A percentile compares a stretch with the other conserved stretches of the same genome.
phyloP scores from a whole-genome alignment of 2,113 vertebrate species.

The Puma concolor region DNA sequence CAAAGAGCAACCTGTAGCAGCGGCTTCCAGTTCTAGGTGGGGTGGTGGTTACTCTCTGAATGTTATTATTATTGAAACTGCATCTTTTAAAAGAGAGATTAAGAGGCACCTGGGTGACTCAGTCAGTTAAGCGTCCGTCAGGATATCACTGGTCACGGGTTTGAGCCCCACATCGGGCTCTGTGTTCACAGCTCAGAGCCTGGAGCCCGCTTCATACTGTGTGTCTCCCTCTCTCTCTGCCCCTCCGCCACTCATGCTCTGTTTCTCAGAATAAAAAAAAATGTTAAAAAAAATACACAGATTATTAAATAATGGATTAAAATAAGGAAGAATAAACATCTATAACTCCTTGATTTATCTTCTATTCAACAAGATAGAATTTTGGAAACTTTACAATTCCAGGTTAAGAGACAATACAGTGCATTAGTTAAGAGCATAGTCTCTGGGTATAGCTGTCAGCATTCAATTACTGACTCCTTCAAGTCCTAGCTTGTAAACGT shows the following conservation, averaged over 20 bases:
- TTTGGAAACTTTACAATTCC: neutral
- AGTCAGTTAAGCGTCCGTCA: too few species aligned
- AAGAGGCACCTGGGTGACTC: too few species aligned
- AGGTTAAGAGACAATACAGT: neutral
- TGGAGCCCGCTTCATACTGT: too few species aligned
- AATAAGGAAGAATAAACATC: neutral
- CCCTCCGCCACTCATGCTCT: too few species aligned
- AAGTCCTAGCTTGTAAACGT: neutral
- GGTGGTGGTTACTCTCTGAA: neutral
- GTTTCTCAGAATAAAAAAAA: too few species aligned
- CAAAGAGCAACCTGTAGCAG: neutral
- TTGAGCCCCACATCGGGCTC: too few species aligned
- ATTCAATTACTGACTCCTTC: neutral
- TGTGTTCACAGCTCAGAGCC: too few species aligned
- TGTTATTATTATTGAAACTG: neutral
- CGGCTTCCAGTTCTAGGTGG: neutral
- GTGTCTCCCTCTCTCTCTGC: too few species aligned
- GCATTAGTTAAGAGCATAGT: neutral
- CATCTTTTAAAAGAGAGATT: neutral
- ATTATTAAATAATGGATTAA: neutral
- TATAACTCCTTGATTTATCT: neutral
- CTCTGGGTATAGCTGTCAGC: neutral
- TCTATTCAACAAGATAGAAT: neutral
- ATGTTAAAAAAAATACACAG: neutral
- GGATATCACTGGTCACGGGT: too few species aligned